phyloP scores from a whole-genome alignment of 2,113 vertebrate species.

The Mellivora capensis region DNA sequence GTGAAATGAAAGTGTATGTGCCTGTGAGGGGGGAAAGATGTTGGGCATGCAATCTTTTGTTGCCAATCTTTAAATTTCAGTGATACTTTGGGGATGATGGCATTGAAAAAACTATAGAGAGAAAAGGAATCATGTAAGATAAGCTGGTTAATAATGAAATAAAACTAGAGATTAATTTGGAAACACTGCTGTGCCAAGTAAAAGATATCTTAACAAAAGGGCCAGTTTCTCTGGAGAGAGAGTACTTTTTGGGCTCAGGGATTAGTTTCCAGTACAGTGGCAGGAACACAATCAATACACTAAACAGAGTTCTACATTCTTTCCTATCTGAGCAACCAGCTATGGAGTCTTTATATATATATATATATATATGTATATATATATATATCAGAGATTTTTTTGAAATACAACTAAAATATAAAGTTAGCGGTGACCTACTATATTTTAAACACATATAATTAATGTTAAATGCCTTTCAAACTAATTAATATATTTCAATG shows the following conservation, averaged over 20 bases:
- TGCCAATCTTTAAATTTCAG: not conserved
- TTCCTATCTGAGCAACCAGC: not conserved
- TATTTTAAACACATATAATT: not conserved
- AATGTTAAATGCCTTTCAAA: not conserved
- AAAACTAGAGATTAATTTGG: not conserved
- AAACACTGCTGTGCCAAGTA: not conserved
- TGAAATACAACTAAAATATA: not conserved
- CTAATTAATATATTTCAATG: not conserved
- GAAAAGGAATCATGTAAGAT: not conserved
- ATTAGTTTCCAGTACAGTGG: not conserved
- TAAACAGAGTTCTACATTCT: not conserved
- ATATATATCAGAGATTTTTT: not conserved
- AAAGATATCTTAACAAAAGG: not conserved
- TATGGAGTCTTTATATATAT: not conserved
- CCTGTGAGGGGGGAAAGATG: not conserved
- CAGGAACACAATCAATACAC: not conserved
- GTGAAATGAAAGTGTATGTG: not conserved
- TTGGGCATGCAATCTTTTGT: not conserved
- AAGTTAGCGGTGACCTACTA: not conserved
- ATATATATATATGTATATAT: not conserved
- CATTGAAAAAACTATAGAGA: not conserved
- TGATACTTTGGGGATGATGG: not conserved
- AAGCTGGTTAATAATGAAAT: not conserved
- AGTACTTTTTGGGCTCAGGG: not conserved
- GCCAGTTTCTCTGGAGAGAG: not conserved